phyloP scores from a whole-genome alignment of 2,888 invertebrate species.

The Agonopterix heracliana region DNA sequence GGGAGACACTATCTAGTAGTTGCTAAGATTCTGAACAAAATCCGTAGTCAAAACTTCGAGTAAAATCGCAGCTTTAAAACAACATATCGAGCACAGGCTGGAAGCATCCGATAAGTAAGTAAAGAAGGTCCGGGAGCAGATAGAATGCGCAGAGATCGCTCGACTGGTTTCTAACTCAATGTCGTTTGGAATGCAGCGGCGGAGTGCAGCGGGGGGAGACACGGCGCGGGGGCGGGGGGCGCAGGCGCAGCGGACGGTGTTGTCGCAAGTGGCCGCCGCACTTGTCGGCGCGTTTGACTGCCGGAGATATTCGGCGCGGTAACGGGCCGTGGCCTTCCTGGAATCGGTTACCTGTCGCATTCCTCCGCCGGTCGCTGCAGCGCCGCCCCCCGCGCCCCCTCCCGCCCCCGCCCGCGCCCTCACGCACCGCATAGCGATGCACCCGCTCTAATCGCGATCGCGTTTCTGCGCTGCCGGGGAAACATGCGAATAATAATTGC shows the following conservation, averaged over 20 bases:
- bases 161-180: constrained; percentile 73
- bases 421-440: constrained; percentile 44
- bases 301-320: constrained; percentile 74
- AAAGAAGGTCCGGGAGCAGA: not conserved
- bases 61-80: too few species aligned
- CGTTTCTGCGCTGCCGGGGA: constrained; percentile 17
- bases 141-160: constrained; percentile 54
- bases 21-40: too few species aligned
- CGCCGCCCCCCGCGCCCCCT: constrained; percentile 37
- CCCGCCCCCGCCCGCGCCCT: constrained; percentile 46
- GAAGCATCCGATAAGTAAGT: not conserved
- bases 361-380: constrained; percentile 60
- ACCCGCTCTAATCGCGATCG: constrained; percentile 39
- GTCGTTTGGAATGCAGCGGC: constrained; percentile 67
- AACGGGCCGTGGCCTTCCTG: constrained; percentile 75
- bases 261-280: constrained; percentile 72
- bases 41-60: too few species aligned
- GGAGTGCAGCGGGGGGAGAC: constrained; percentile 22
- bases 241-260: constrained; percentile 61
- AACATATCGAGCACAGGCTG: too few species aligned
- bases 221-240: constrained; percentile 26
- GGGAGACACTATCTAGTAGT: too few species aligned
- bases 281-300: constrained; percentile 75
- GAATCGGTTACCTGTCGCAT: constrained; percentile 76
- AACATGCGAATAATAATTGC: not conserved